Conservation (phyloP, 2,113 vertebrate genomes). For the Tetraodon nigroviridis region DNA sequence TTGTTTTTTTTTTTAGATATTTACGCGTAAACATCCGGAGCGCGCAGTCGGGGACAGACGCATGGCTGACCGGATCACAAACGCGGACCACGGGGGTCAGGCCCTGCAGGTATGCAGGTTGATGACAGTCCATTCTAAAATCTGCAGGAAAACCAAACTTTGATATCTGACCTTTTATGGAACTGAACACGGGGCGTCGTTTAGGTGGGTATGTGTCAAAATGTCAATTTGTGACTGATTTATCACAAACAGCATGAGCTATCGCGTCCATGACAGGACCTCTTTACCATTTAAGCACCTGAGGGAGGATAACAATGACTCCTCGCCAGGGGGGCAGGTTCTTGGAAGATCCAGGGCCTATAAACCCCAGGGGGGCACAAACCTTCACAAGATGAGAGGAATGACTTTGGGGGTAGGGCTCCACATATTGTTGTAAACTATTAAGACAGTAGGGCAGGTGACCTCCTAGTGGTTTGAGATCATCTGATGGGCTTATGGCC, state of each 20-base stretch:
- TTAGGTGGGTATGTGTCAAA: slow-evolving; percentile 4
- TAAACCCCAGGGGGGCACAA: slow-evolving; percentile 58
- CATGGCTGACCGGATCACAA: no score
- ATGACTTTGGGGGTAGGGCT: slow-evolving; percentile 55
- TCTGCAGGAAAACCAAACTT: no score
- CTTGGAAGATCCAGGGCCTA: slow-evolving; percentile 41
- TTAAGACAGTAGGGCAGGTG: slow-evolving; percentile 49
- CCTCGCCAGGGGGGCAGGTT: slow-evolving; percentile 35
- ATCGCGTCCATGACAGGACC: slow-evolving; percentile 10
- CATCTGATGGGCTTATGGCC: slow-evolving; percentile 42
- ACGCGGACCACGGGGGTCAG: no score
- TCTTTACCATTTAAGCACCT: slow-evolving; percentile 28
- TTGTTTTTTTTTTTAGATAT: no score
- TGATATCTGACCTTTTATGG: no score
- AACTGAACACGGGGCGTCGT: no score
- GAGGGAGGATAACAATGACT: slow-evolving; percentile 40
- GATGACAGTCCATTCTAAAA: no score
- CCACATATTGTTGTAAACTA: slow-evolving; percentile 53
- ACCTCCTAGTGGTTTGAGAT: slow-evolving; percentile 45
- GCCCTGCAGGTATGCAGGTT: no score
- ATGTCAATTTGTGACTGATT: slow-evolving; percentile 10
- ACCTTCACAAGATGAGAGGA: slow-evolving; percentile 53
- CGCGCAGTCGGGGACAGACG: no score
- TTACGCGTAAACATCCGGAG: no score
- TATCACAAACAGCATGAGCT: neutral